phyloP scores from a whole-genome alignment of 2,113 vertebrate genomes.

The Scomber japonicus region DNA sequence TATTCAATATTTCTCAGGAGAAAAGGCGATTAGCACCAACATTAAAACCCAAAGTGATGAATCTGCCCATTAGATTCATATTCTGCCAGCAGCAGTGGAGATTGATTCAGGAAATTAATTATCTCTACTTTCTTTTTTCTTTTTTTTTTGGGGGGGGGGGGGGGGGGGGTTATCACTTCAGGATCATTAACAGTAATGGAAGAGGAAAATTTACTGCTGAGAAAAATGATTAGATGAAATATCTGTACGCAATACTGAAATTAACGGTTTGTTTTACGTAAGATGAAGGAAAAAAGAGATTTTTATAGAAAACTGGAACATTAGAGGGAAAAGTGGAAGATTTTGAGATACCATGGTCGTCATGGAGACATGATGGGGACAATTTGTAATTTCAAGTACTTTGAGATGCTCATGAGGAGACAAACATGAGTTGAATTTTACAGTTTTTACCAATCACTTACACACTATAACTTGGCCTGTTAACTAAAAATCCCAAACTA shows the following conservation, averaged over 20 bases:
- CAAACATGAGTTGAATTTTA: too few relatives aligned
- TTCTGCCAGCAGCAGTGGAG: conserved; percentile 5
- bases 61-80: conserved; percentile 37
- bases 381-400: too few relatives aligned
- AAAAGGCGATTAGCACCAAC: conserved; percentile 1
- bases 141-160: conserved; percentile 16
- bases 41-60: conserved; percentile 39
- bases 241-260: neutral
- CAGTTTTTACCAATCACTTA: too few relatives aligned
- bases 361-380: too few relatives aligned
- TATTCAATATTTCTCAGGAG: neutral
- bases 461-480: too few relatives aligned
- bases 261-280: neutral
- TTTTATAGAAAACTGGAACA: too few relatives aligned
- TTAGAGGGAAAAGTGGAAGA: too few relatives aligned
- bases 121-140: conserved; percentile 25
- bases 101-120: conserved; percentile 48
- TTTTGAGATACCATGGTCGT: too few relatives aligned
- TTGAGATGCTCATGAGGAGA: too few relatives aligned
- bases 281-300: neutral
- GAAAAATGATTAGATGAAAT: conserved; percentile 19
- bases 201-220: conserved; percentile 5
- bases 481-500: too few relatives aligned
- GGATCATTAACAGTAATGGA: conserved; percentile 51
- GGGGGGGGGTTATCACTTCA: conserved; percentile 21